Evolutionary conservation across 2,888 invertebrate genomes (phyloP).

Genomic region (Poecilus cupreus): DNA sequence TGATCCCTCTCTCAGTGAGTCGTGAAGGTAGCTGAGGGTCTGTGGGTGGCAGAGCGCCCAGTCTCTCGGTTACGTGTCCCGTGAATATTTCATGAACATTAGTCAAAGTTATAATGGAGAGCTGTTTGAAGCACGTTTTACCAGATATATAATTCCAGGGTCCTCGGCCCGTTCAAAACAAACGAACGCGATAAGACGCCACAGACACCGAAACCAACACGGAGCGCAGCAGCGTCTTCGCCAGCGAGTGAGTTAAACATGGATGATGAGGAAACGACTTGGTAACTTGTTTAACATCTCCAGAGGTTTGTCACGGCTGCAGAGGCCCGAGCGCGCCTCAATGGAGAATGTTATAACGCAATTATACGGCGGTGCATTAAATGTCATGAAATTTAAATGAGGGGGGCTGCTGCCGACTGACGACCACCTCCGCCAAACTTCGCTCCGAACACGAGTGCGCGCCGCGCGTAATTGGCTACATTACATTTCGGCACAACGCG

Average conservation of each 20-base stretch:
- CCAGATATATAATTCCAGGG: conserved; percentile 55
- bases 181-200: conserved; percentile 48
- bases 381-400: conserved; percentile 72
- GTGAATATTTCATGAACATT: conserved; percentile 73
- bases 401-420: conserved; percentile 62
- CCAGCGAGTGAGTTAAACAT: conserved; percentile 36
- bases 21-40: background rate
- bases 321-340: conserved; percentile 45
- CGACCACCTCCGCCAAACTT: conserved; percentile 38
- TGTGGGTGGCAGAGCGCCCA: background rate
- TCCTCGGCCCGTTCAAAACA: conserved; percentile 45
- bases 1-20: background rate
- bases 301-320: conserved; percentile 54
- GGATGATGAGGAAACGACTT: conserved; percentile 67
- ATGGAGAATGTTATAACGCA: conserved; percentile 66
- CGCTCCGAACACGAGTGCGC: background rate
- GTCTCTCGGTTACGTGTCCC: conserved; percentile 61
- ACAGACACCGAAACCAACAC: conserved; percentile 4
- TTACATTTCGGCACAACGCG: conserved; percentile 18
- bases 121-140: conserved; percentile 71
- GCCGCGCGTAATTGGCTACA: conserved; percentile 41
- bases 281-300: conserved; percentile 70
- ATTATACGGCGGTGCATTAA: conserved; percentile 72
- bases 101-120: conserved; percentile 73
- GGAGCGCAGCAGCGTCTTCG: background rate